These are phyloP conservation scores for Catocala fraxini DNA, from an alignment of 2,888 invertebrate species.

Conservation along the genomic window DNA sequence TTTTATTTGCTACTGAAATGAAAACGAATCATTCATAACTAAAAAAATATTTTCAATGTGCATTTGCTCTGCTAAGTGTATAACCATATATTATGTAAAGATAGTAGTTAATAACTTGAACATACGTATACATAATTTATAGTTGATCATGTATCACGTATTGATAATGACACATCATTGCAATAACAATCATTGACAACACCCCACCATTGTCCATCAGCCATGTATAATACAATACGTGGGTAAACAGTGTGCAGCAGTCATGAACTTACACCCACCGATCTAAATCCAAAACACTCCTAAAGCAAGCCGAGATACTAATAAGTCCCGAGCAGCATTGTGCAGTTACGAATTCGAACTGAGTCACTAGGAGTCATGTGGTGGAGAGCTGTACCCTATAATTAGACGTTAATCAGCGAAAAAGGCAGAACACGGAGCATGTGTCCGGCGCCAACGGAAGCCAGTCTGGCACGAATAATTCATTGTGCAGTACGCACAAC, in stretches of 20 bases:
- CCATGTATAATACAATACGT: conserved; percentile 15
- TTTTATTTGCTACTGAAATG: no score
- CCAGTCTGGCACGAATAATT: conserved; percentile 80
- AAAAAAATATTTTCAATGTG: no score
- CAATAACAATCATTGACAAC: neutral
- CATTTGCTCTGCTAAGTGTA: no score
- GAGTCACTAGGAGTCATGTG: conserved; percentile 81
- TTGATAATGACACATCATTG: neutral
- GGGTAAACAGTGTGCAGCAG: conserved; percentile 17
- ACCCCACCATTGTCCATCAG: neutral
- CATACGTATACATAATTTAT: neutral
- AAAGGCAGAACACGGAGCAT: conserved; percentile 77
- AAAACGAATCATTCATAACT: no score
- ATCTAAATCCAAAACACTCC: conserved; percentile 54
- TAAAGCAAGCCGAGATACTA: conserved; percentile 61
- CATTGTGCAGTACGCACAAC: conserved; percentile 73
- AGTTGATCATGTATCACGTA: neutral
- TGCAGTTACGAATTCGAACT: conserved; percentile 69
- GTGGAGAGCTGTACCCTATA: conserved; percentile 79
- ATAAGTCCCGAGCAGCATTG: conserved; percentile 68
- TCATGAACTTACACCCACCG: conserved; percentile 57
- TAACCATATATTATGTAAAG: no score
- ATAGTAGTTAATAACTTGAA: neutral
- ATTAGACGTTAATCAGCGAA: conserved; percentile 85
- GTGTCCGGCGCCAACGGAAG: conserved; percentile 82